Base-by-base conservation (phyloP, 2,113 vertebrate genomes). In the Toxotes jaculatrix region DNA sequence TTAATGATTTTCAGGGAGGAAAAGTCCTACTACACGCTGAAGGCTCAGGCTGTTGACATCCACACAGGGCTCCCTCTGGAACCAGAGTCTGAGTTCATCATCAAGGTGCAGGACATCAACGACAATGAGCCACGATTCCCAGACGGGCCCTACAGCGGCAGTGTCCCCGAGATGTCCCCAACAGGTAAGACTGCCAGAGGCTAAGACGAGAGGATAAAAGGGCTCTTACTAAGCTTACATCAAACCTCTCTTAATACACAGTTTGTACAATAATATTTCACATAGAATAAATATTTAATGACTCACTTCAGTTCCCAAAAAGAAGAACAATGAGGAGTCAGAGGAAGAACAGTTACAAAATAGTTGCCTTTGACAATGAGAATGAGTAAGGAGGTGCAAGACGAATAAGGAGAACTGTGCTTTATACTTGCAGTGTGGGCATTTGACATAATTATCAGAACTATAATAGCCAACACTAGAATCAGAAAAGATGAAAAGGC, bases 41-140 rank as follows among this genome's bases (percentile, higher is more conserved):
- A 94, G 60, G 98, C 98, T 62, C 97, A 98, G 93, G 97, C 96
- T 77, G 95, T 98, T 66, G 97, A 98, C 88, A 91, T 96, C 87
- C 90, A 95, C 43, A 97, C 96, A 4, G 96, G 96, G 32, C 93
- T 96, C 65, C 96, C 97, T 42, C 89, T 99, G 66, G 98, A 99
- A 61, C 97, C 97, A 0, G 96, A 98, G 92, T 98, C 98, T 0
- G 96, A 98, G 84, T 99, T 99, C 91, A 95, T 99, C 91, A 96
- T 99, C 90, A 99, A 98, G 95, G 98, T 99, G 5, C 98, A 99
- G 92, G 98, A 99, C 90, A 98, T 99, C 91, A 99, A 99, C 57
- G 98, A 99, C 89, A 99, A 98, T 7, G 97, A 98, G 77, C 98
- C 98, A 42, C 96, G 94, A 64, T 99, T 99, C 89, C 91, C 95